Percentiles rank a stretch among this genome's conserved stretches.
These are phyloP conservation scores for Kradibia gibbosae DNA, from an alignment of 1,140 invertebrate species.

Conservation along the genomic window DNA sequence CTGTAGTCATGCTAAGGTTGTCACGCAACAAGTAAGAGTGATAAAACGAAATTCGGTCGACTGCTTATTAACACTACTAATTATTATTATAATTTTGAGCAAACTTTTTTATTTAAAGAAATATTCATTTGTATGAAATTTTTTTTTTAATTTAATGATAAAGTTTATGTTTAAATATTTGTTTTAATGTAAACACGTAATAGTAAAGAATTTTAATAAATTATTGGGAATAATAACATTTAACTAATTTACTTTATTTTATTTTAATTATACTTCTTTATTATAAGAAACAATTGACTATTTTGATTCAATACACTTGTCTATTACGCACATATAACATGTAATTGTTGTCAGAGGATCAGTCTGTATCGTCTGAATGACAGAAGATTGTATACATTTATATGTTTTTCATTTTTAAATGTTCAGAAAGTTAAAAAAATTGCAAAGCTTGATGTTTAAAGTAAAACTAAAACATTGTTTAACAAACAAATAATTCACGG, in stretches of 20 bases:
- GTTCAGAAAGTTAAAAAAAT: neutral
- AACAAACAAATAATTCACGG: conserved; percentile 1
- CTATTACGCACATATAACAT: conserved; percentile 70
- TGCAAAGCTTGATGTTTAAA: neutral
- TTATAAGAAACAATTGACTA: conserved; percentile 71
- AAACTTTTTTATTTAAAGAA: no score
- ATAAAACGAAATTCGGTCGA: no score
- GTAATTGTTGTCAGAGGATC: conserved; percentile 56
- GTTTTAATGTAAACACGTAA: no score
- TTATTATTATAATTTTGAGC: no score
- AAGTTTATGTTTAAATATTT: no score
- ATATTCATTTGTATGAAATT: no score
- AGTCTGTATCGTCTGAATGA: conserved; percentile 57
- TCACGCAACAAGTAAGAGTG: no score
- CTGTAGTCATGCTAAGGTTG: no score
- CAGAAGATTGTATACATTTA: conserved; percentile 48
- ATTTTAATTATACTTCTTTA: conserved; percentile 61
- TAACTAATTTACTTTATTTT: conserved; percentile 48
- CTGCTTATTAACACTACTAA: no score
- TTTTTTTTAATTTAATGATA: no score
- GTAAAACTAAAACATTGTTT: conserved; percentile 10
- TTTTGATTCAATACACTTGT: conserved; percentile 66
- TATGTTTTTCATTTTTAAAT: conserved; percentile 36
- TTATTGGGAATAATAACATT: neutral
- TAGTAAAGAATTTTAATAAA: neutral